Conservation (phyloP, 2,113 vertebrate species). For the Rhinolophus ferrumequinum region DNA sequence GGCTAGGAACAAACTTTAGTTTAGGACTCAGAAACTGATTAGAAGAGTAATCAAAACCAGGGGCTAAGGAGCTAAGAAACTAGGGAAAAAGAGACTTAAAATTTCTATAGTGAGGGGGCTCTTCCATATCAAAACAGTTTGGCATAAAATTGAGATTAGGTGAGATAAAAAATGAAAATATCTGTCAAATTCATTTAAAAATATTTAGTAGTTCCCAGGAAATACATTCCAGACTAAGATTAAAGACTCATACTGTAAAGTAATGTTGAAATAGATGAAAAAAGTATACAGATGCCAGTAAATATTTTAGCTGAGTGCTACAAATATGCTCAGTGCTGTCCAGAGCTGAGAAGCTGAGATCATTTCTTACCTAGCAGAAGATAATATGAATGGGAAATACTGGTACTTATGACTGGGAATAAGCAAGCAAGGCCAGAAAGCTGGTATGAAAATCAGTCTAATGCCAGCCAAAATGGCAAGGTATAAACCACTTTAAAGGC, state of each 20-base stretch:
- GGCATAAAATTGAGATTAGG: neutral
- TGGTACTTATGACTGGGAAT: neutral
- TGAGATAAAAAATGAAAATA: constrained; percentile 51
- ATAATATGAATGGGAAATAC: neutral
- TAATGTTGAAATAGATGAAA: constrained; percentile 16
- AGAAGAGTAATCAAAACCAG: too few relatives aligned
- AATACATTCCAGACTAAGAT: neutral
- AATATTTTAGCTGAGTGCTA: constrained; percentile 30
- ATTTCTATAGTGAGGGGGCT: too few relatives aligned
- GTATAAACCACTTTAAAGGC: neutral
- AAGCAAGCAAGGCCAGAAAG: neutral
- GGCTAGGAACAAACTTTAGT: too few relatives aligned
- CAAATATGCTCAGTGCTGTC: neutral
- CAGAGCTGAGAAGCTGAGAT: neutral
- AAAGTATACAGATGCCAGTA: neutral
- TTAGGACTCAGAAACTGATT: too few relatives aligned
- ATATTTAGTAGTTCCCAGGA: constrained; percentile 52
- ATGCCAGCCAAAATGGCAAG: neutral
- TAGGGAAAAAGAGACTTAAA: too few relatives aligned
- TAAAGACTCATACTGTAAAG: neutral
- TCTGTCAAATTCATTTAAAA: constrained; percentile 41
- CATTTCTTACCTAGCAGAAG: neutral
- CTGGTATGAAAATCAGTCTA: neutral
- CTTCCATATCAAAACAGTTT: neutral
- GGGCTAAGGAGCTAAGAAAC: too few relatives aligned